These are phyloP conservation scores for Pangasianodon hypophthalmus DNA, from an alignment of 2,113 vertebrate genomes.

Conservation along the genomic window DNA sequence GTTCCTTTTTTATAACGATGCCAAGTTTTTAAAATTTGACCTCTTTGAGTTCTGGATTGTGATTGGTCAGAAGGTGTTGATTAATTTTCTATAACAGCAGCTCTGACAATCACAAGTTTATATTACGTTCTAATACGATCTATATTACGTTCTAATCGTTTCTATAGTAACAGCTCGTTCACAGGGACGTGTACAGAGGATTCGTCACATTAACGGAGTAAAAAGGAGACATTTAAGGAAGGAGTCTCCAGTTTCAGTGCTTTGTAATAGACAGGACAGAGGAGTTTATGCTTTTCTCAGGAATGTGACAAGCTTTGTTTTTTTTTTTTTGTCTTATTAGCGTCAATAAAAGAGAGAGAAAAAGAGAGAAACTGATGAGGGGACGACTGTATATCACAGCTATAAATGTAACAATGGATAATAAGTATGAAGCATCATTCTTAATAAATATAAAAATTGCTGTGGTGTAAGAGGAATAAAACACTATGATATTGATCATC, in stretches of 20 bases:
- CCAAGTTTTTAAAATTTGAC: too few relatives aligned
- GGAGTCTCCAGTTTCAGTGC: not conserved
- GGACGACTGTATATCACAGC: too few relatives aligned
- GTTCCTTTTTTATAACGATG: not conserved
- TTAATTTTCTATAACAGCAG: not conserved
- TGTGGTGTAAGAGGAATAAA: not conserved
- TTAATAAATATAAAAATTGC: not conserved
- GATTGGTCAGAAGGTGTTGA: not conserved
- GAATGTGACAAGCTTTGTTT: not conserved
- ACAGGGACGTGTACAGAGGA: not conserved
- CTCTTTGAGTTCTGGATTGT: not conserved
- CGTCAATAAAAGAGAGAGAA: too few relatives aligned
- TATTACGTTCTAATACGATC: not conserved
- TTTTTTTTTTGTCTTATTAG: too few relatives aligned
- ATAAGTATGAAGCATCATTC: not conserved
- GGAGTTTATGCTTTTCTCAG: not conserved
- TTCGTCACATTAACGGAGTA: not conserved
- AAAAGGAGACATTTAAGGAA: not conserved
- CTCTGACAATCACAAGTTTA: not conserved
- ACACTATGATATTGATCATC: not conserved
- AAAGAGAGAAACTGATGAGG: not conserved
- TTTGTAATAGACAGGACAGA: not conserved
- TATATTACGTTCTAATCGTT: not conserved
- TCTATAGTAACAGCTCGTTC: not conserved
- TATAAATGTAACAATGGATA: not conserved